Conservation (phyloP, 1,140 invertebrate genomes). For the Oryzaephilus surinamensis region DNA sequence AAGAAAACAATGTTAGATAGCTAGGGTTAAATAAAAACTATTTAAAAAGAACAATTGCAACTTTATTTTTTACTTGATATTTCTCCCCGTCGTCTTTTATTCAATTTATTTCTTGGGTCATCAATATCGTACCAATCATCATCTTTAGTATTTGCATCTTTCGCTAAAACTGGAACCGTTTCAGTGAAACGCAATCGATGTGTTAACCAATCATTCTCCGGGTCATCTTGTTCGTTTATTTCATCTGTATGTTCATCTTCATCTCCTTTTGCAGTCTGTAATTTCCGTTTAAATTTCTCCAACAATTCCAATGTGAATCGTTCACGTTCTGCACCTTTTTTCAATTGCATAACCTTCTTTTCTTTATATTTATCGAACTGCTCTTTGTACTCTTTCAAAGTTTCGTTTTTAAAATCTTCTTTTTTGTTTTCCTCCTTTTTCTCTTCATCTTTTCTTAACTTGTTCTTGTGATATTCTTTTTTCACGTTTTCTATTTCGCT, state of each 20-base stretch:
- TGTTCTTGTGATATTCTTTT: slow-evolving; percentile 53
- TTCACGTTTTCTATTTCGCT: slow-evolving; percentile 66
- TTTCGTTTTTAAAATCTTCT: slow-evolving; percentile 44
- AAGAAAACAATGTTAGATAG: too few species aligned
- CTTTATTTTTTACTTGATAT: slow-evolving; percentile 9
- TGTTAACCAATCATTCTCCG: slow-evolving; percentile 50
- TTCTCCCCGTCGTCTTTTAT: slow-evolving; percentile 73
- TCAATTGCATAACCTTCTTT: slow-evolving; percentile 51
- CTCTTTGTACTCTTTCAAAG: slow-evolving; percentile 61
- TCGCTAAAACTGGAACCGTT: slow-evolving; percentile 66
- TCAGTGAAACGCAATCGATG: slow-evolving; percentile 74
- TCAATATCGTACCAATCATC: slow-evolving; percentile 95
- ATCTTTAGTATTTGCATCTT: slow-evolving; percentile 88
- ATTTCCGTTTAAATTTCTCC: slow-evolving; percentile 71
- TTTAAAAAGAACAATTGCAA: not conserved
- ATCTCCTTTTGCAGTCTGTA: slow-evolving; percentile 53
- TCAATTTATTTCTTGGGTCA: slow-evolving; percentile 90
- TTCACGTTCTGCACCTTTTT: slow-evolving; percentile 59
- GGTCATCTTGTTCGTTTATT: slow-evolving; percentile 30
- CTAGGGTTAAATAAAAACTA: too few species aligned
- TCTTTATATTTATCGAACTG: slow-evolving; percentile 70
- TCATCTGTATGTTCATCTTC: slow-evolving; percentile 33
- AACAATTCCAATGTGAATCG: slow-evolving; percentile 66
- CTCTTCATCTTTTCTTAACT: slow-evolving; percentile 45
- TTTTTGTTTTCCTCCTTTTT: slow-evolving; percentile 38